Evolutionary conservation across 2,797 vertebrate species (phyloP).

Genomic region (Aratinga solstitialis): DNA sequence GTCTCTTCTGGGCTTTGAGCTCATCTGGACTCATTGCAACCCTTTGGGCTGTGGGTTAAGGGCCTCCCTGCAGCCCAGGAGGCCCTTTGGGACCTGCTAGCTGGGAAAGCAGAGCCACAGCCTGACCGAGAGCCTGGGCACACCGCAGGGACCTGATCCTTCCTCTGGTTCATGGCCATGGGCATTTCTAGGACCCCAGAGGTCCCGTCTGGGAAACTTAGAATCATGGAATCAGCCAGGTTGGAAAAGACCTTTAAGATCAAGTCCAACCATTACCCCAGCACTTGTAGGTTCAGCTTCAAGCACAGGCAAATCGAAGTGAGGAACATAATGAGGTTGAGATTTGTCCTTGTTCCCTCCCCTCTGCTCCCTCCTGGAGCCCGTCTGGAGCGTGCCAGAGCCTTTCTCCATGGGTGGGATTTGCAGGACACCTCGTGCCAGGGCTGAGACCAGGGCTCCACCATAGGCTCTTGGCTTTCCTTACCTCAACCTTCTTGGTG

Average conservation of each 20-base stretch:
- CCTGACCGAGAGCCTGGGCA: fast-evolving
- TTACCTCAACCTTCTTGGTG: neutral
- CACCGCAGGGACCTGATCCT: fast-evolving
- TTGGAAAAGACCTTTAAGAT: no score
- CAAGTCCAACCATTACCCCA: no score
- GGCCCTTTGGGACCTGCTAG: neutral
- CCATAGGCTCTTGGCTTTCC: neutral
- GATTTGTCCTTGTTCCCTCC: neutral
- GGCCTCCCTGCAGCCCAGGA: neutral
- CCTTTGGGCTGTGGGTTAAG: neutral
- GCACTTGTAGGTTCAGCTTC: neutral
- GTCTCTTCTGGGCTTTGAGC: neutral
- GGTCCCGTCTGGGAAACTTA: neutral
- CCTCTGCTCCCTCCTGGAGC: neutral
- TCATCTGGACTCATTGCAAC: neutral
- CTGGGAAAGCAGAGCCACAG: fast-evolving
- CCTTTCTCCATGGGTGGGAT: neutral
- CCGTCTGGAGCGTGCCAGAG: neutral
- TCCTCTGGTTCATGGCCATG: neutral
- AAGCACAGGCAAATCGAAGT: fast-evolving
- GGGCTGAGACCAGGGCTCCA: neutral
- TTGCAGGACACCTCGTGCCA: neutral
- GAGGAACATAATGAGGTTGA: fast-evolving
- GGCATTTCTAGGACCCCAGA: neutral
- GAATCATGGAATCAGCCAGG: no score